phyloP scores from a whole-genome alignment of 2,797 vertebrate species.

The Orestias chungarensis region DNA sequence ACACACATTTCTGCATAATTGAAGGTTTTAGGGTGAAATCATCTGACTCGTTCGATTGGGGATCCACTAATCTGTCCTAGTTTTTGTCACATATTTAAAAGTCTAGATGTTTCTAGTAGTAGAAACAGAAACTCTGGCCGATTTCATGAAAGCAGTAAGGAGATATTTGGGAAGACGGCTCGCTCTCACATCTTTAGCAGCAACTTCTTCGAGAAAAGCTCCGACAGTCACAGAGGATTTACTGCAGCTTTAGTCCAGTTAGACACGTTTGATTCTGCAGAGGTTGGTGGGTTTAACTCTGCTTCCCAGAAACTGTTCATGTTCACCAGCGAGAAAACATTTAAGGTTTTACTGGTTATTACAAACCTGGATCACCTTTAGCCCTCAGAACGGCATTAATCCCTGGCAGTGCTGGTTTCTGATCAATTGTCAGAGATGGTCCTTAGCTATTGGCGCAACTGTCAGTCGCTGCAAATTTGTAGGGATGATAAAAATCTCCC shows the following conservation, averaged over 20 bases:
- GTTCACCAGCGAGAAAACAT: neutral
- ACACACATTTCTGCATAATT: neutral
- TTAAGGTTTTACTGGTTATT: no score
- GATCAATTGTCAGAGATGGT: no score
- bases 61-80: no score
- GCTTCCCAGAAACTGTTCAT: neutral
- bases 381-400: no score
- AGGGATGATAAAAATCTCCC: no score
- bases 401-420: no score
- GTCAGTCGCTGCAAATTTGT: no score
- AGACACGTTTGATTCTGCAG: neutral
- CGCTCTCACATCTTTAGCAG: neutral
- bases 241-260: neutral
- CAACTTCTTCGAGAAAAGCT: neutral
- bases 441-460: no score
- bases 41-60: neutral
- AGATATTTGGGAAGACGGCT: neutral
- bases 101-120: neutral
- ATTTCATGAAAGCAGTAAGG: neutral
- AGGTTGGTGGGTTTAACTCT: neutral
- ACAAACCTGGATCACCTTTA: no score
- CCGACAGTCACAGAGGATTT: neutral
- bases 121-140: neutral
- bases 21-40: neutral
- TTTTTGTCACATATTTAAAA: neutral